phyloP scores from a whole-genome alignment of 2,888 invertebrate genomes.

The Archaeoteleia sp. region DNA sequence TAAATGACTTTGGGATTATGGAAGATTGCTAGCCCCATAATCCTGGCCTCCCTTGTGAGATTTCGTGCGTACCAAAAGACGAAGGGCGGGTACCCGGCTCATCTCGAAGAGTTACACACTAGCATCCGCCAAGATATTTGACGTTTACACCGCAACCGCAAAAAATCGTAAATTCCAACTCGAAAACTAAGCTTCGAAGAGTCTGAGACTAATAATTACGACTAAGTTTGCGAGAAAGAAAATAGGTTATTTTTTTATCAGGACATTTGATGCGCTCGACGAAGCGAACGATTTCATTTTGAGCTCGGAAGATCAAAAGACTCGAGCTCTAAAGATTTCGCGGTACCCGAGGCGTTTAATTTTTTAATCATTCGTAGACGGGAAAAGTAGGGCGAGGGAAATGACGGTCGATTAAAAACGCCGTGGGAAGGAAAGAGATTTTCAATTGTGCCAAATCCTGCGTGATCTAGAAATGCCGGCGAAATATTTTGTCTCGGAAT shows the following conservation, averaged over 20 bases:
- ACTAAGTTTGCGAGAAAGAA: slow-evolving; percentile 4
- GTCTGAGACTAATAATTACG: slow-evolving; percentile 9
- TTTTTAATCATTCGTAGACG: slow-evolving; percentile 63
- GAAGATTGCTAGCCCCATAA: slow-evolving; percentile 53
- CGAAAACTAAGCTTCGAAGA: neutral
- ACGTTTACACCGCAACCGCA: slow-evolving; percentile 19
- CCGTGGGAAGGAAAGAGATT: slow-evolving; percentile 25
- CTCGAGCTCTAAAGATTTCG: slow-evolving; percentile 27
- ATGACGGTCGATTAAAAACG: slow-evolving; percentile 23
- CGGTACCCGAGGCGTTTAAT: slow-evolving; percentile 59
- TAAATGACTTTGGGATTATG: slow-evolving; percentile 54
- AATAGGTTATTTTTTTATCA: too few relatives aligned
- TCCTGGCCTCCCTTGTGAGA: slow-evolving; percentile 47
- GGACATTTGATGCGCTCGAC: slow-evolving; percentile 51
- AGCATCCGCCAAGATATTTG: slow-evolving; percentile 27
- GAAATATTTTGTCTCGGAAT: slow-evolving; percentile 9
- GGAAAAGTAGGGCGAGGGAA: slow-evolving; percentile 29
- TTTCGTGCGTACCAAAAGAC: slow-evolving; percentile 29
- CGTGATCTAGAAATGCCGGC: slow-evolving; percentile 11
- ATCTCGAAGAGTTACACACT: slow-evolving; percentile 30
- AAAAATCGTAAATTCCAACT: slow-evolving; percentile 19
- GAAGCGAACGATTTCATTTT: slow-evolving; percentile 62
- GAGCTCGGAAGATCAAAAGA: slow-evolving; percentile 54
- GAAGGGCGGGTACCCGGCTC: slow-evolving; percentile 32
- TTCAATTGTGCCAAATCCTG: slow-evolving; percentile 22